A percentile compares a stretch with the other conserved stretches of the same genome.
phyloP scores from a whole-genome alignment of 2,888 invertebrate genomes.

The Chouioia cunea region DNA sequence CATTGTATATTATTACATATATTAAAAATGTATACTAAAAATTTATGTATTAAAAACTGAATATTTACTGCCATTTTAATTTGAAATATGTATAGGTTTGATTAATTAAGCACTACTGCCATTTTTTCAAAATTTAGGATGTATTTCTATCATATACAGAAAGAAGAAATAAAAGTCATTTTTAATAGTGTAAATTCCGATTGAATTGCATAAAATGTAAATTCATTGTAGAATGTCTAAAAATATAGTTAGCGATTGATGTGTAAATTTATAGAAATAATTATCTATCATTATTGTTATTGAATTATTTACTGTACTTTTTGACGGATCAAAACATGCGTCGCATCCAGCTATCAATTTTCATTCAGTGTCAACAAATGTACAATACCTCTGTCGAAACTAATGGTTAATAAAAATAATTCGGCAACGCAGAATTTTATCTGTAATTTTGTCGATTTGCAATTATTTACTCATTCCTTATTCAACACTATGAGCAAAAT shows the following conservation, averaged over 20 bases:
- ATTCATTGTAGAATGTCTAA: slow-evolving; percentile 50
- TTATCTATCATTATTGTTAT: slow-evolving; percentile 38
- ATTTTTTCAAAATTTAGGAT: slow-evolving; percentile 61
- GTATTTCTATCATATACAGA: slow-evolving; percentile 47
- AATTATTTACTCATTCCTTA: too few relatives aligned
- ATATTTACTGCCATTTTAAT: slow-evolving; percentile 62
- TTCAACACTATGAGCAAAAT: too few relatives aligned
- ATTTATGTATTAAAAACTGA: too few relatives aligned
- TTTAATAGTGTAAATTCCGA: slow-evolving; percentile 59
- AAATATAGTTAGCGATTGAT: slow-evolving; percentile 33
- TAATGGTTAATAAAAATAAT: too few relatives aligned
- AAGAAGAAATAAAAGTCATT: slow-evolving; percentile 53
- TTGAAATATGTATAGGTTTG: slow-evolving; percentile 56
- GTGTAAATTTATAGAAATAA: slow-evolving; percentile 33
- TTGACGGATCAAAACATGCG: slow-evolving; percentile 29
- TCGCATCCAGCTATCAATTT: slow-evolving; percentile 40
- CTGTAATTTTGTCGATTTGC: too few relatives aligned
- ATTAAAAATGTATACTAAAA: too few relatives aligned
- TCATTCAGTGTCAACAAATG: slow-evolving; percentile 42
- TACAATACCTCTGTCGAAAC: slow-evolving; percentile 43
- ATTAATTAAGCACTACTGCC: slow-evolving; percentile 63
- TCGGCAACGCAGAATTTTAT: too few relatives aligned
- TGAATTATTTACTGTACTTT: slow-evolving; percentile 33
- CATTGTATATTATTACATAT: too few relatives aligned
- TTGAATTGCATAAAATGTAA: slow-evolving; percentile 55